A percentile compares a stretch with the other conserved stretches of the same genome.
Evolutionary conservation across 2,888 invertebrate species (phyloP).

Genomic region (Aphelenchoides bicaudatus): DNA sequence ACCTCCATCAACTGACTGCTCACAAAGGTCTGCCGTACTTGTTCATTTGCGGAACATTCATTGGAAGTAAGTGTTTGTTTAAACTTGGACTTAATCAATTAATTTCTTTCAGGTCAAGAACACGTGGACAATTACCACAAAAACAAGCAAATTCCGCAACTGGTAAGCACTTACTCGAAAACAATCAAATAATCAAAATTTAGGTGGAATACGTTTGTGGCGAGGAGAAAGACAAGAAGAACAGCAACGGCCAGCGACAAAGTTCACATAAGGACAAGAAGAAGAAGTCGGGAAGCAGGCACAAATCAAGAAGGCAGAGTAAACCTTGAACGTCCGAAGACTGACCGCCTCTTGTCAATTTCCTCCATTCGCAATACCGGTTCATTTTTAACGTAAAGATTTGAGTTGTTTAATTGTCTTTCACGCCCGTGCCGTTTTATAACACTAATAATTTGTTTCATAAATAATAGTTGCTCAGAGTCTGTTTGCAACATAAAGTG

Average conservation of each 20-base stretch:
- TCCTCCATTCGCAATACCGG: slow-evolving; percentile 8
- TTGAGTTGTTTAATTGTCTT: background rate
- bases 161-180: slow-evolving; percentile 21
- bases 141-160: slow-evolving; percentile 55
- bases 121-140: slow-evolving; percentile 58
- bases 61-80: slow-evolving; percentile 47
- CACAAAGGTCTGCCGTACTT: slow-evolving; percentile 56
- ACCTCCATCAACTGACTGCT: slow-evolving; percentile 56
- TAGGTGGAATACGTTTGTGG: slow-evolving; percentile 59
- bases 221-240: slow-evolving; percentile 51
- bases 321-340: background rate
- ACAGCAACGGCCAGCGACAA: slow-evolving; percentile 16
- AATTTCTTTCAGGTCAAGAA: slow-evolving; percentile 41
- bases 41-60: slow-evolving; percentile 60
- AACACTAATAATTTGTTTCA: background rate
- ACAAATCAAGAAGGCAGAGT: slow-evolving; percentile 2
- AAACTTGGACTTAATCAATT: background rate
- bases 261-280: slow-evolving; percentile 38
- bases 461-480: background rate
- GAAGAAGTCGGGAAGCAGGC: slow-evolving; percentile 9
- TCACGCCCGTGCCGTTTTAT: background rate
- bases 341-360: background rate
- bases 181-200: slow-evolving; percentile 24
- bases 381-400: background rate
- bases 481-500: background rate